Percentiles rank a stretch among this genome's conserved stretches.
phyloP scores from a whole-genome alignment of 2,113 vertebrate species.

The Pseudonaja textilis region DNA sequence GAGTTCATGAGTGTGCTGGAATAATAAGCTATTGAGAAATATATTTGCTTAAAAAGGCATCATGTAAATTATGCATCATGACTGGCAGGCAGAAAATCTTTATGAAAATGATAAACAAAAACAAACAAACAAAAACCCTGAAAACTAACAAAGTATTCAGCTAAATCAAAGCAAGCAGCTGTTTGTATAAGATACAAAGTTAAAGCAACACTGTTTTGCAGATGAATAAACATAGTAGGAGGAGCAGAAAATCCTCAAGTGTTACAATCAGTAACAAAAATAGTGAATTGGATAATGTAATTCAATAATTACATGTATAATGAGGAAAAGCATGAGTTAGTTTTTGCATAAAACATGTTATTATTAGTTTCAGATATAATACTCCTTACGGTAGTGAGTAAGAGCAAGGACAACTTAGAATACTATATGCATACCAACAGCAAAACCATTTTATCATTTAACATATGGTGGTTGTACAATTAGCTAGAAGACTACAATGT shows the following conservation, averaged over 20 bases:
- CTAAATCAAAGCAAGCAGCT: slow-evolving; percentile 57
- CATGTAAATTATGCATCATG: slow-evolving; percentile 41
- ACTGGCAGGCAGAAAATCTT: slow-evolving; percentile 38
- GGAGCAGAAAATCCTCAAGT: slow-evolving; percentile 7
- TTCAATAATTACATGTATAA: slow-evolving; percentile 35
- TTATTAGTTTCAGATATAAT: slow-evolving; percentile 18
- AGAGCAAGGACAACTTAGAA: background rate
- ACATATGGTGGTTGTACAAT: background rate
- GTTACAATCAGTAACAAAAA: slow-evolving; percentile 51
- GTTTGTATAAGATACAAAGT: slow-evolving; percentile 57
- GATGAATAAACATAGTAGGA: slow-evolving; percentile 47
- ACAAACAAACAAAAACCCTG: background rate
- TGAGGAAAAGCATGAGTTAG: slow-evolving; percentile 37
- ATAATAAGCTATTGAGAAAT: slow-evolving; percentile 30
- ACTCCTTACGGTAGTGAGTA: background rate
- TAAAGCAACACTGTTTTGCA: slow-evolving; percentile 47
- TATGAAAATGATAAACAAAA: slow-evolving; percentile 16
- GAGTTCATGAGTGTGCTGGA: background rate
- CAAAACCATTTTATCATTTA: background rate
- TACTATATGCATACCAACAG: background rate
- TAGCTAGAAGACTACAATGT: background rate
- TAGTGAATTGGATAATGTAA: slow-evolving; percentile 43
- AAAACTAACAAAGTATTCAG: slow-evolving; percentile 30
- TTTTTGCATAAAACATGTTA: slow-evolving; percentile 26
- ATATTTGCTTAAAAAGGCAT: slow-evolving; percentile 53